Conservation (phyloP, 2,888 invertebrate species). For the Acrobeloides nanus region DNA sequence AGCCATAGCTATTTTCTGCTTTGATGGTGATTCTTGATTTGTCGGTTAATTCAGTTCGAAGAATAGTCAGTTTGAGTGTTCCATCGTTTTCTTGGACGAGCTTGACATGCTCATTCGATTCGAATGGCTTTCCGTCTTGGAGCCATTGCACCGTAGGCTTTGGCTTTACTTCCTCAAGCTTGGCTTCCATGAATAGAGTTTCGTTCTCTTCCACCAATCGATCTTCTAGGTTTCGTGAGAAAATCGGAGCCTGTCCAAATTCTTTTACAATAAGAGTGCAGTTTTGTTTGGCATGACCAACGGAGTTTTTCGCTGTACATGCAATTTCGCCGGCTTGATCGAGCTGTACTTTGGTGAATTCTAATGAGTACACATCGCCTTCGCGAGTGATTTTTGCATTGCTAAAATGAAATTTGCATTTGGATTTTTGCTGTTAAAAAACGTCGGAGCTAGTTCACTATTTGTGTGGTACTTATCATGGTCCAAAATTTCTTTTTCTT, state of each 20-base stretch:
- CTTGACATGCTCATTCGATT: conserved; percentile 30
- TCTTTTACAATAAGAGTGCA: conserved; percentile 41
- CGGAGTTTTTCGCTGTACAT: conserved; percentile 41
- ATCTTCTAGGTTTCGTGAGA: conserved; percentile 29
- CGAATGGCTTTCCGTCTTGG: conserved; percentile 64
- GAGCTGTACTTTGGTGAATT: conserved; percentile 34
- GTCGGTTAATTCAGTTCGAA: conserved; percentile 34
- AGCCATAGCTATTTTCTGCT: conserved; percentile 48
- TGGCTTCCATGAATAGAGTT: conserved; percentile 44
- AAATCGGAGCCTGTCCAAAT: conserved; percentile 43
- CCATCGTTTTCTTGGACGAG: conserved; percentile 34
- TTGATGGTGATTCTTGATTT: conserved; percentile 45
- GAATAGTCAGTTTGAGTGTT: conserved; percentile 48
- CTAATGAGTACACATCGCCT: conserved; percentile 38
- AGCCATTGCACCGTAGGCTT: conserved; percentile 88
- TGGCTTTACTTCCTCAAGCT: conserved; percentile 62
- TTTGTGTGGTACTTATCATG: no score
- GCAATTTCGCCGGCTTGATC: conserved; percentile 47
- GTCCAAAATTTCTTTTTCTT: no score
- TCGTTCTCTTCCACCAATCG: conserved; percentile 44
- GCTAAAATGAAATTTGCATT: conserved; percentile 17
- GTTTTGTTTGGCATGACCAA: conserved; percentile 56
- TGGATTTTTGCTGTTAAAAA: no score
- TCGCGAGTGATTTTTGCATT: conserved; percentile 39
- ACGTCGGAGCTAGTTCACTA: no score